Conservation (phyloP, 2,888 invertebrate species). For the Latrodectus elegans region DNA sequence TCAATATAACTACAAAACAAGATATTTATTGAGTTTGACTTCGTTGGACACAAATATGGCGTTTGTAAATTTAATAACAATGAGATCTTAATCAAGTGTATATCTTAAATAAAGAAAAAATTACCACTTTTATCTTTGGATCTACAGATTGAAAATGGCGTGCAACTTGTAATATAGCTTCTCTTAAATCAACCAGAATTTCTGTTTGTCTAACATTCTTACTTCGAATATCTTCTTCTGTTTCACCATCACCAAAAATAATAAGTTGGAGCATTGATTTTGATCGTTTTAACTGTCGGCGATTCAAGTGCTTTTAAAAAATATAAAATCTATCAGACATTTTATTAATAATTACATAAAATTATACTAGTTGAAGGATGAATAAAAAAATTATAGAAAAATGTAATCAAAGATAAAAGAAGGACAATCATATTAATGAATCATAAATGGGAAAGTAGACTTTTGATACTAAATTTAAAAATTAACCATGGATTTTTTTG, state of each 20-base stretch:
- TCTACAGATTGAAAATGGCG: constrained; percentile 96
- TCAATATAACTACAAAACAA: too few species aligned
- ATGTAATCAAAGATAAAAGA: too few species aligned
- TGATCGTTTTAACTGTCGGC: constrained; percentile 90
- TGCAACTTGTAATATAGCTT: constrained; percentile 94
- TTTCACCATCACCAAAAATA: constrained; percentile 80
- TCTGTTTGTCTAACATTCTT: constrained; percentile 99
- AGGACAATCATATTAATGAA: too few species aligned
- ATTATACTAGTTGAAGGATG: neutral
- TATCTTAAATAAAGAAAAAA: neutral
- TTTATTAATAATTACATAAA: too few species aligned
- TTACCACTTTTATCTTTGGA: constrained; percentile 83
- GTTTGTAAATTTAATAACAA: too few species aligned
- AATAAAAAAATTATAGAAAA: too few species aligned
- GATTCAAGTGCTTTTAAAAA: constrained; percentile 76
- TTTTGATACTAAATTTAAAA: too few species aligned
- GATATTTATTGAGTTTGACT: too few species aligned
- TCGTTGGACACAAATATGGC: too few species aligned
- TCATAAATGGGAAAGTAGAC: too few species aligned
- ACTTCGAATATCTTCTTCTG: constrained; percentile 82
- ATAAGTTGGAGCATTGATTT: constrained; percentile 93
- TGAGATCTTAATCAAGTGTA: too few species aligned
- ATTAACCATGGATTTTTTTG: too few species aligned
- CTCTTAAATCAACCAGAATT: constrained; percentile 96
- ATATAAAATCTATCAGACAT: neutral